Base-by-base conservation (phyloP, 2,797 vertebrate species). In the Orientallactaga sibirica region DNA sequence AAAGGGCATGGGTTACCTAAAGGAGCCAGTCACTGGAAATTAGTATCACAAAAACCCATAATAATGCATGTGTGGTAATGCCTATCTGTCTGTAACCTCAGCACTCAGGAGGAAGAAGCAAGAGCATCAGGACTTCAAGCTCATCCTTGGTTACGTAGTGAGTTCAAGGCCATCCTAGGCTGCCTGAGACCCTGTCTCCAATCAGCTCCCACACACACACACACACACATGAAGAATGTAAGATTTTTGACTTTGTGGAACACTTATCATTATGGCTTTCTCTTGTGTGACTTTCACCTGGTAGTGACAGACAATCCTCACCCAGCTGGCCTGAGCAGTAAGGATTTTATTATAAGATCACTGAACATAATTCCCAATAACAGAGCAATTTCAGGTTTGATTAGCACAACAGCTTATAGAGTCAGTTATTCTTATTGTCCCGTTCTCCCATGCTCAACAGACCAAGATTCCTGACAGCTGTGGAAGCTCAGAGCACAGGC, bases 1-100 rank as follows among this genome's bases (percentile, higher is more conserved):
- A 97, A 94, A 99, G 97, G 80, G 99, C 98, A 85, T 98, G 99
- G 1, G 98, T 98, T 68, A 99, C 98, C 99, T 99, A 84, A 90
- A 92, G 2, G 82, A 93, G 80, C 33, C 71, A 97, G 94, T 43
- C 48, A 48, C 25, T 79, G 6, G 61, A 86, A 92, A 96, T 96
- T 93, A 89, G 91, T 67, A 27, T 92, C 19, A 41, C 76, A 76
- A 74, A 71, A 19, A 7, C 43, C 84, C 74, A 62, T 14, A 61
- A 86, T n/a, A 86, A 73, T 8, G 3, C 24, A 7, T 43, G 19
- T 12, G 22, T 86, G 27, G 7, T 62, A 18, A 48, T 48, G 8
- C 10, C 8, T 48, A 7, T 55, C 5, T 15, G 18, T 55, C 25
- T n/a, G 12, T 6, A 64, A 43, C 12, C 7, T 41, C 19, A 64